Evolutionary conservation across 1,140 invertebrate genomes (phyloP), one percentile per base, ranked within the genome.

Genomic region (Chionoecetes opilio): DNA sequence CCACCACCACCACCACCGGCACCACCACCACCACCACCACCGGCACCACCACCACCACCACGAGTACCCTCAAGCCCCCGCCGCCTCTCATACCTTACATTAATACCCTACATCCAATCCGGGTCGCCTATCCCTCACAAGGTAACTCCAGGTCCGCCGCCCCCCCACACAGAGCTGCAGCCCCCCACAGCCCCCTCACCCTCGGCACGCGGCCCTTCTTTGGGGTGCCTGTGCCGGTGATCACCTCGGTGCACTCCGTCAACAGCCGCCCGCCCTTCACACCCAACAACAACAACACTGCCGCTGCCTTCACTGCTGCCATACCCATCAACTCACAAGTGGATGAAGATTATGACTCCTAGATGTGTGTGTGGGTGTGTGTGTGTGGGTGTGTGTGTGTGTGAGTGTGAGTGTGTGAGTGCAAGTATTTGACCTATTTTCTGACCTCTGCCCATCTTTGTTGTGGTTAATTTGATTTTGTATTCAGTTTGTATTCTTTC

Each of bases 341-440:
- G 31, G 89, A 91, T 75, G 89, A 91, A 91, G 89, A 91, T 38
- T 91, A 91, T 75, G 89, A 91, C 63, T 91, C 89, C 32, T 91
- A 91, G 89, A 75, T 75, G 63, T 26, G 63, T 75, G 63, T 26
- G 63, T 75, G 63, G 26, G 63, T n/a, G 63, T 75, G 63, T 75
- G 21, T 26, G 63, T 75, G 63, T n/a, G 63, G 11, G 21, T 75
- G 63, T 75, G 21, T 75, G 21, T 75, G 63, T 26, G 21, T 75
- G 63, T 75, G n/a, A 6, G 63, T 75, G 63, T 75, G 63, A 6
- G 21, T 75, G 63, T 75, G 63, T 53, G 46, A 14, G 2, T 53
- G 9, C 21, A 17, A 41, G 38, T 41, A 14, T 41, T 41, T 41
- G 5, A 14, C 9, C 46, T 53, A 14, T 17, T 53, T 53, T 17